Base-by-base conservation (phyloP, 2,113 vertebrate species). In the Pterocles orientalis region DNA sequence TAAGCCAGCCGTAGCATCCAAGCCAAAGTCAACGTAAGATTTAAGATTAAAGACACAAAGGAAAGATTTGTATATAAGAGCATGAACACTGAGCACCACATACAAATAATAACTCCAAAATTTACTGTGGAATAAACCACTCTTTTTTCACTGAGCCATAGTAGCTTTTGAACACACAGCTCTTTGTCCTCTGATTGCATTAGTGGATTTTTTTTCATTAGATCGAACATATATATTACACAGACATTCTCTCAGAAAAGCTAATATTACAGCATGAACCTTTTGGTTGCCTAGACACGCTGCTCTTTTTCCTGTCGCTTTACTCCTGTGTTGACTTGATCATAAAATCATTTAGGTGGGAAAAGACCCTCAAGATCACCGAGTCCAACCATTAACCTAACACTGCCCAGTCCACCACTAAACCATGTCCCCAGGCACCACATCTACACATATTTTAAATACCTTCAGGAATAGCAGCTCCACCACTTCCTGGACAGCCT, bases 81-180 rank as follows among this genome's bases (percentile, higher is more conserved):
- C 15, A 29, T 6, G 4, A 56, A 57, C n/a, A 70, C 6, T 14
- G 4, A 75, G 3, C 14, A 24, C 14, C n/a, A n/a, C 0, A 1
- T 4, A 65, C 4, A 75, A 58, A 31, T 36, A 33, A 47, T n/a
- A 60, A 34, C 15, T 36, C 58, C 18, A 50, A 81, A 18, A 26
- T 33, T 77, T 51, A 56, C 24, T 16, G 36, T 17, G 28, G 36
- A 68, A 69, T 33, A 54, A 76, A 76, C 2, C 6, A 1, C 9
- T 7, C 12, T 17, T 33, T 50, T 53, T 36, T 8, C 23, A 36
- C 14, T 11, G 23, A 82, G 19, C 6, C 18, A 3, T 9, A 25
- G 21, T 7, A 58, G 25, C 12, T 56, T 66, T 72, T 28, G 50
- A 54, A n/a, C 9, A 31, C 28, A 26, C 33, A 70, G 7, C 36